phyloP scores from a whole-genome alignment of 2,797 vertebrate genomes.

The Carapus acus region DNA sequence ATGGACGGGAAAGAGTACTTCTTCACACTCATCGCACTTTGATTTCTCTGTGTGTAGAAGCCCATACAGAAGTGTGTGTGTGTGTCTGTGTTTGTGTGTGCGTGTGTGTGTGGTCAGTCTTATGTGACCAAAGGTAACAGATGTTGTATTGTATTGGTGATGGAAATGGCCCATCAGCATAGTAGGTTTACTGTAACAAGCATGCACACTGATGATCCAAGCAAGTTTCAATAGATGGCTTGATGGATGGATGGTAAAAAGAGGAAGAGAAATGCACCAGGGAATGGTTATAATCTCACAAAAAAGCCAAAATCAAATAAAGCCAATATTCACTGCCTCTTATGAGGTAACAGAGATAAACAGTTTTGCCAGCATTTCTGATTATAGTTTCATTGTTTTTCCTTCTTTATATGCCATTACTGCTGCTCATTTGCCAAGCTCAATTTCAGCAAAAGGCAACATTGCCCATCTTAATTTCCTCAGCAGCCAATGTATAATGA shows the following conservation, averaged over 20 bases:
- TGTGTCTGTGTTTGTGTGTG: conserved; percentile 9
- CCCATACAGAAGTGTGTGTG: conserved; percentile 11
- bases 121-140: conserved; percentile 40
- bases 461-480: conserved; percentile 6
- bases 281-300: not conserved
- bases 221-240: conserved; percentile 4
- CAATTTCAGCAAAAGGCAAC: conserved; percentile 4
- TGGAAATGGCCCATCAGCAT: conserved; percentile 50
- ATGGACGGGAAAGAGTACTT: conserved; percentile 12
- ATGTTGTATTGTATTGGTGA: conserved; percentile 58
- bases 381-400: not conserved
- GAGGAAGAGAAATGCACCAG: conserved; percentile 6
- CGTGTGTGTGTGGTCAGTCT: conserved; percentile 20
- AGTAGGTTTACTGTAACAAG: conserved; percentile 47
- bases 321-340: not conserved
- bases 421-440: conserved; percentile 1
- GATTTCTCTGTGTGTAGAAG: conserved; percentile 13
- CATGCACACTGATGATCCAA: conserved; percentile 9
- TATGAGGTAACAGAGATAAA: not conserved
- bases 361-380: not conserved
- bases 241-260: conserved; percentile 12
- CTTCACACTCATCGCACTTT: conserved; percentile 21
- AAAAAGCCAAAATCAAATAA: conserved; percentile 18
- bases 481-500: conserved; percentile 7
- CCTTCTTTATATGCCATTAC: conserved; percentile 1